Evolutionary conservation across 2,113 vertebrate genomes (phyloP).

Genomic region (Scomber colias): DNA sequence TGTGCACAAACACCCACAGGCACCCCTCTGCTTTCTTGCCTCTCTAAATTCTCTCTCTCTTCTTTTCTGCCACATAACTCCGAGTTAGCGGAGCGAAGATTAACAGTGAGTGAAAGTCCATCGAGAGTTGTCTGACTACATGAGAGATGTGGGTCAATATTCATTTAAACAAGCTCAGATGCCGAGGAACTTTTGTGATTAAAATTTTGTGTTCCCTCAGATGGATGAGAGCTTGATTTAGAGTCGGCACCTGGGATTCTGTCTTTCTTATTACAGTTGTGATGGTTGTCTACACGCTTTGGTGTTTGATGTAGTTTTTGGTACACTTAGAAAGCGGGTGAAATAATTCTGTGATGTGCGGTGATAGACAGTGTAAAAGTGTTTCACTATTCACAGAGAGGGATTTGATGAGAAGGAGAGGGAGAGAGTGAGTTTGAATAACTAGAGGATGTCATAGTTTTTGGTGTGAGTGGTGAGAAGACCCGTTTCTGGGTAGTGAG

Average conservation of each 20-base stretch:
- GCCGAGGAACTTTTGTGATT: constrained; percentile 23
- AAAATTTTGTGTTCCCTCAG: constrained; percentile 24
- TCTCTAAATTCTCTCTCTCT: neutral
- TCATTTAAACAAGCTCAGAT: constrained; percentile 38
- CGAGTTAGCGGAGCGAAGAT: neutral
- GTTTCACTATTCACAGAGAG: neutral
- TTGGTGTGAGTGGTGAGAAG: too few relatives aligned
- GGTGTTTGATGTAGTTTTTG: neutral
- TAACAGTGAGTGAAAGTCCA: constrained; percentile 11
- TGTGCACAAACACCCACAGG: constrained; percentile 11
- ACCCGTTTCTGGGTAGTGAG: too few relatives aligned
- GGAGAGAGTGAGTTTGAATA: too few relatives aligned
- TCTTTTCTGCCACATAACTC: neutral
- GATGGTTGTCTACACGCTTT: constrained; percentile 7
- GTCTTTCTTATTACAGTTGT: constrained; percentile 6
- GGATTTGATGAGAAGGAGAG: too few relatives aligned
- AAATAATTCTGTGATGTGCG: neutral
- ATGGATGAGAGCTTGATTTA: constrained; percentile 22
- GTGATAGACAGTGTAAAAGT: neutral
- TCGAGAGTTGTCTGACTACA: constrained; percentile 3
- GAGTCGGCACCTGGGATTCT: constrained; percentile 6
- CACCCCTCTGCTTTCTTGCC: neutral
- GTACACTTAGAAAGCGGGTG: neutral
- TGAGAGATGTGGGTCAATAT: constrained; percentile 36
- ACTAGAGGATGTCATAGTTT: too few relatives aligned